Percentiles rank a stretch among this genome's conserved stretches.
These are phyloP conservation scores for Odontomyia ornata DNA, from an alignment of 2,888 invertebrate species.

Conservation along the genomic window DNA sequence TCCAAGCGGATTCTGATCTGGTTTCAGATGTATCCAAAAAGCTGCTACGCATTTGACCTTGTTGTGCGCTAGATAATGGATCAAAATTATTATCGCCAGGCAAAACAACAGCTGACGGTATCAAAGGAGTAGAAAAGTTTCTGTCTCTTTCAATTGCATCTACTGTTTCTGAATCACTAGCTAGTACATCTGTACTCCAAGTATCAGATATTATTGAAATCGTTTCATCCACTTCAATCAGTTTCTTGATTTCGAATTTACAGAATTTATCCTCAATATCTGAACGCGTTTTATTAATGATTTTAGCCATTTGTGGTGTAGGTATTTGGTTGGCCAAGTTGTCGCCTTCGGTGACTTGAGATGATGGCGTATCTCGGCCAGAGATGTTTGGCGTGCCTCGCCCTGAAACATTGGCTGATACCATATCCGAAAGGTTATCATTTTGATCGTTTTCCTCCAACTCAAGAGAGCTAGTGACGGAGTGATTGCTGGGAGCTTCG, in stretches of 20 bases:
- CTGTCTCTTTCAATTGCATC: slow-evolving; percentile 76
- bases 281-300: slow-evolving; percentile 82
- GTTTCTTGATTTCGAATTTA: slow-evolving; percentile 93
- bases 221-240: slow-evolving; percentile 88
- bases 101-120: slow-evolving; percentile 63
- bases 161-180: slow-evolving; percentile 94
- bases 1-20: slow-evolving; percentile 96
- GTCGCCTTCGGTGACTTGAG: slow-evolving; percentile 86
- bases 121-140: slow-evolving; percentile 64
- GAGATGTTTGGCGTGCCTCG: slow-evolving; percentile 95
- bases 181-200: slow-evolving; percentile 98
- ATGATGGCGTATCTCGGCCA: slow-evolving; percentile 94
- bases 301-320: slow-evolving; percentile 69
- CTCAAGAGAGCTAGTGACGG: slow-evolving; percentile 90
- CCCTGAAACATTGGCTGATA: slow-evolving; percentile 92
- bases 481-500: slow-evolving; percentile 95
- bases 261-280: slow-evolving; percentile 99
- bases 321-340: slow-evolving; percentile 66
- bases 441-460: slow-evolving; percentile 87
- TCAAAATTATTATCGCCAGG: slow-evolving; percentile 64
- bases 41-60: slow-evolving; percentile 58
- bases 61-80: slow-evolving; percentile 55
- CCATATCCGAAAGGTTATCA: slow-evolving; percentile 97
- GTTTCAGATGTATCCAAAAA: slow-evolving; percentile 86
- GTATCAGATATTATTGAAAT: slow-evolving; percentile 97